phyloP scores from a whole-genome alignment of 2,113 vertebrate genomes.

The Prionailurus viverrinus region DNA sequence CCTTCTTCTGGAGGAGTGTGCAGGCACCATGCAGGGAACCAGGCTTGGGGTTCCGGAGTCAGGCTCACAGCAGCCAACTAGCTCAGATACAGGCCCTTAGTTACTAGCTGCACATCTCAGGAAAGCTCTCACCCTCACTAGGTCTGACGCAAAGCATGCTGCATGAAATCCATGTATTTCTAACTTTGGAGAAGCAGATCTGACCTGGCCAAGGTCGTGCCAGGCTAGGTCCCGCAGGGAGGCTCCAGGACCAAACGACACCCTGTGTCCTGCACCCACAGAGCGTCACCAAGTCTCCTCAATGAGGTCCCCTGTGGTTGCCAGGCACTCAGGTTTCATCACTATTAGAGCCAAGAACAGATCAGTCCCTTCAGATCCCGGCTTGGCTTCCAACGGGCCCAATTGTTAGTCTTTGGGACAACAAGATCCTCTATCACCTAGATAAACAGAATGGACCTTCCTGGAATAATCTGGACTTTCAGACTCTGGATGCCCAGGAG shows the following conservation, averaged over 20 bases:
- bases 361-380: not conserved
- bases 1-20: not conserved
- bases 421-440: not conserved
- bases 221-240: not conserved
- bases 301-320: rapidly evolving
- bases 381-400: not conserved
- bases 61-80: not conserved
- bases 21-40: not conserved
- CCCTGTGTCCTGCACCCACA: not conserved
- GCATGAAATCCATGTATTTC: not conserved
- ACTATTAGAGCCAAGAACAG: not conserved
- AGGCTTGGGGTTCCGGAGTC: not conserved
- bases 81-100: not conserved
- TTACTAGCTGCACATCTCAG: not conserved
- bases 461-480: not conserved
- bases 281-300: not conserved
- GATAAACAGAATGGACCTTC: not conserved
- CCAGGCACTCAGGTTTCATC: not conserved
- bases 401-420: not conserved
- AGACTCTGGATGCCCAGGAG: not conserved
- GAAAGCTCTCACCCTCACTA: not conserved
- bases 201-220: not conserved
- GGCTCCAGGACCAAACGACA: not conserved
- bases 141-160: not conserved
- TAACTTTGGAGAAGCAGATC: not conserved